These are phyloP conservation scores for Protonemura montana DNA, from an alignment of 2,888 invertebrate genomes.

Conservation along the genomic window DNA sequence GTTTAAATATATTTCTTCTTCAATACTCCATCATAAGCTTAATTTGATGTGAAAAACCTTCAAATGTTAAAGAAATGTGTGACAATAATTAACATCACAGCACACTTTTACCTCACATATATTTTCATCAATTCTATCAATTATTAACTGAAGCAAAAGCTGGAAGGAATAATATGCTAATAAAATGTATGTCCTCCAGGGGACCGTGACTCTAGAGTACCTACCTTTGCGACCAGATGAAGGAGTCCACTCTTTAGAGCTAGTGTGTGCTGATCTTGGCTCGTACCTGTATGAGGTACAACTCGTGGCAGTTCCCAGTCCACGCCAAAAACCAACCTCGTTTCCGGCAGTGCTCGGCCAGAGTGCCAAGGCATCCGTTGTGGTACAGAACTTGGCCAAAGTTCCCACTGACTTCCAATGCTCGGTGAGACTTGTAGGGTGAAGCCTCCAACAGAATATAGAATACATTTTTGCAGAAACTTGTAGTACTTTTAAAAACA, in stretches of 20 bases:
- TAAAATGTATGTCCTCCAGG: slow-evolving; percentile 29
- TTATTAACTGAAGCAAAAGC: too few species aligned
- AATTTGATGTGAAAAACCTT: too few species aligned
- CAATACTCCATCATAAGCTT: too few species aligned
- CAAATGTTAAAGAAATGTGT: too few species aligned
- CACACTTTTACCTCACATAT: too few species aligned
- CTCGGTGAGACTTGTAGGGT: slow-evolving; percentile 31
- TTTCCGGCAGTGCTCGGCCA: slow-evolving; percentile 54
- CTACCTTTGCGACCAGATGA: slow-evolving; percentile 52
- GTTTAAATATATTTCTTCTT: too few species aligned
- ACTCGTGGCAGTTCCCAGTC: slow-evolving; percentile 53
- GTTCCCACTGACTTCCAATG: slow-evolving; percentile 52
- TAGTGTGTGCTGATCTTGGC: slow-evolving; percentile 53
- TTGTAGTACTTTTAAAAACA: background rate
- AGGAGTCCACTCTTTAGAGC: slow-evolving; percentile 50
- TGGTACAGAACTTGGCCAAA: slow-evolving; percentile 53
- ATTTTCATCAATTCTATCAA: too few species aligned
- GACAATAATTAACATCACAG: too few species aligned
- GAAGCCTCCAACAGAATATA: background rate
- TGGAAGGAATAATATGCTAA: too few species aligned
- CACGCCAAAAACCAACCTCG: slow-evolving; percentile 53
- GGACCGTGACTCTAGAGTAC: slow-evolving; percentile 53
- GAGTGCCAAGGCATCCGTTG: slow-evolving; percentile 50
- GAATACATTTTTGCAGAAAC: background rate
- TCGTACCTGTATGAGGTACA: slow-evolving; percentile 53